phyloP scores from a whole-genome alignment of 2,888 invertebrate species.

The Tiphia femorata region DNA sequence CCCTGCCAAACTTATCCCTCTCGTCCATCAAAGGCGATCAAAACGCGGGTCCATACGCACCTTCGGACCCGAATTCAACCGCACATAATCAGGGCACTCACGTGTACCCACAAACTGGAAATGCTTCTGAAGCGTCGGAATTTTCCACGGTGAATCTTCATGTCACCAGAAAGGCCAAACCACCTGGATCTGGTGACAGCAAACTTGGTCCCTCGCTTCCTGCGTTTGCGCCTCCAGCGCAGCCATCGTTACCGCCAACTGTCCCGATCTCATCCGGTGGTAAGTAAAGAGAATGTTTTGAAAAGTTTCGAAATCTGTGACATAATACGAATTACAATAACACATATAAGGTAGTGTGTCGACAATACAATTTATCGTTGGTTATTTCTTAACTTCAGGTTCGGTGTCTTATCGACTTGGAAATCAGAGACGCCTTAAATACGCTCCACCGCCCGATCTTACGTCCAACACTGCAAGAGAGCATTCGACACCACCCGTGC shows the following conservation, averaged over 20 bases:
- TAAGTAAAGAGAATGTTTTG: conserved; percentile 30
- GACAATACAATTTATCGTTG: too few relatives aligned
- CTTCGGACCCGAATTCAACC: conserved; percentile 23
- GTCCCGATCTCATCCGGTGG: conserved; percentile 48
- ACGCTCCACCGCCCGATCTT: conserved; percentile 84
- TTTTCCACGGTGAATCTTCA: conserved; percentile 28
- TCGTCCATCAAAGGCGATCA: conserved; percentile 55
- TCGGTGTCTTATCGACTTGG: conserved; percentile 74
- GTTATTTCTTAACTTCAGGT: conserved; percentile 39
- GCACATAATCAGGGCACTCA: conserved; percentile 29
- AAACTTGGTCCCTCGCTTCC: background rate
- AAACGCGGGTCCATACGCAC: conserved; percentile 24
- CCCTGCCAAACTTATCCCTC: conserved; percentile 60
- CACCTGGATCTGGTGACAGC: conserved; percentile 19
- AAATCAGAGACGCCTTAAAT: conserved; percentile 78
- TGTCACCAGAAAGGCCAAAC: conserved; percentile 21
- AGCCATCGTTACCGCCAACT: conserved; percentile 34
- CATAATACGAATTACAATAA: too few relatives aligned
- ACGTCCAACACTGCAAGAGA: conserved; percentile 47
- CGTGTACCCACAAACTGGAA: too few relatives aligned
- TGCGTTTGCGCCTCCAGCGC: conserved; percentile 24
- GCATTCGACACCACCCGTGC: conserved; percentile 24
- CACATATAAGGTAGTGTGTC: too few relatives aligned
- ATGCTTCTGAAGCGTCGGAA: conserved; percentile 21
- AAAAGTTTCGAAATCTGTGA: too few relatives aligned